phyloP scores from a whole-genome alignment of 1,140 invertebrate genomes.

The Micrasema minimum region DNA sequence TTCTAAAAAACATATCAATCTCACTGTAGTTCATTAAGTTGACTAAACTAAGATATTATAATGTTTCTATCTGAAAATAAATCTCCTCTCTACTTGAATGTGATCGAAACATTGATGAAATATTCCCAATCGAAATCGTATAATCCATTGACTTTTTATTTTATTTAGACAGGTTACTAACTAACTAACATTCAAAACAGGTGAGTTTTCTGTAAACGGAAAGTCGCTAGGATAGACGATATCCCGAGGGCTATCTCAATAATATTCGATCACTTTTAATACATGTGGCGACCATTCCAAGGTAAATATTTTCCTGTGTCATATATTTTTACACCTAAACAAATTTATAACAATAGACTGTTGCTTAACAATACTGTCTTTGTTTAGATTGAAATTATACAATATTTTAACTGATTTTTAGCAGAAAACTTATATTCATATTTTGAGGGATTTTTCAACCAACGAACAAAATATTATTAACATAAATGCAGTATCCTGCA shows the following conservation, averaged over 20 bases:
- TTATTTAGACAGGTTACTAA: slow-evolving; percentile 2
- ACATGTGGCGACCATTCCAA: neutral
- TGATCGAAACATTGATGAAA: slow-evolving; percentile 25
- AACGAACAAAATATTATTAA: too few species aligned
- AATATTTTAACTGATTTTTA: too few species aligned
- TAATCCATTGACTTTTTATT: slow-evolving; percentile 21
- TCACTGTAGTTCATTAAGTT: slow-evolving; percentile 44
- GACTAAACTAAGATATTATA: slow-evolving; percentile 39
- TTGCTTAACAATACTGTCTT: too few species aligned
- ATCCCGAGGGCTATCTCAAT: slow-evolving; percentile 7
- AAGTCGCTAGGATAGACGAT: neutral
- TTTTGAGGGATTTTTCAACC: too few species aligned
- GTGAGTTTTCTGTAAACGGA: slow-evolving; percentile 11
- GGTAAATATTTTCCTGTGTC: too few species aligned
- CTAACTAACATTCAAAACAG: slow-evolving; percentile 11
- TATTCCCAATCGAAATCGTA: slow-evolving; percentile 23
- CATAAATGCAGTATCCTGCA: too few species aligned
- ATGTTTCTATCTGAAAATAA: slow-evolving; percentile 34
- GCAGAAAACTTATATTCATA: too few species aligned
- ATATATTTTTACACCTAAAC: slow-evolving; percentile 35
- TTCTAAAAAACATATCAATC: slow-evolving; percentile 39
- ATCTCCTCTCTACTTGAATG: slow-evolving; percentile 28
- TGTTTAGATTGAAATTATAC: too few species aligned
- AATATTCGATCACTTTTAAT: slow-evolving; percentile 19
- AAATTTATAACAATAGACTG: too few species aligned